phyloP scores from a whole-genome alignment of 2,113 vertebrate genomes.

The Cyprinodon tularosa region DNA sequence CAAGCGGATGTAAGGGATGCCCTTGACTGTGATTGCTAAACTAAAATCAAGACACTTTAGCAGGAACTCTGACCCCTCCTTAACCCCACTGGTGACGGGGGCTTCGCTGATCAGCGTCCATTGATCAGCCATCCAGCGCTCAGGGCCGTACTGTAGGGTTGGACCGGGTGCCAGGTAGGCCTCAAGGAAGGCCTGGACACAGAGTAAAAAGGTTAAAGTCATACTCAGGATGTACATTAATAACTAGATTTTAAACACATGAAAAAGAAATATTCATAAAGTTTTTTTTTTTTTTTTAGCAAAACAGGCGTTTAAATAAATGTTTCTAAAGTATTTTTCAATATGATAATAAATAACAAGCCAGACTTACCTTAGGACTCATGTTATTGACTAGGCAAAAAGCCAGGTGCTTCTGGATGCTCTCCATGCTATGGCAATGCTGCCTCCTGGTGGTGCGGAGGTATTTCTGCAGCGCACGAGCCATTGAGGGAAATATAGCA shows the following conservation, averaged over 20 bases:
- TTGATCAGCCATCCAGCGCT: constrained; percentile 93
- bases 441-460: constrained; percentile 95
- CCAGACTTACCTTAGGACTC: constrained; percentile 89
- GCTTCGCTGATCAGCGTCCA: constrained; percentile 96
- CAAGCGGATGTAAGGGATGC: constrained; percentile 92
- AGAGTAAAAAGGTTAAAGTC: neutral
- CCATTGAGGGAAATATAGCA: constrained; percentile 96
- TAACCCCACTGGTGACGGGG: constrained; percentile 88
- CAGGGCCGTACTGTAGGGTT: constrained; percentile 93
- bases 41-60: constrained; percentile 93
- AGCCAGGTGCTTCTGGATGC: constrained; percentile 94
- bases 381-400: constrained; percentile 96
- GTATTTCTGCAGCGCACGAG: constrained; percentile 94
- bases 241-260: neutral
- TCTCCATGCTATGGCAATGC: constrained; percentile 98
- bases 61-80: constrained; percentile 88
- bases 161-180: constrained; percentile 89
- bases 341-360: neutral
- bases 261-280: neutral
- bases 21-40: constrained; percentile 88
- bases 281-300: neutral
- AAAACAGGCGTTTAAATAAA: neutral
- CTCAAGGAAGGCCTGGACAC: constrained; percentile 90
- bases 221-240: neutral
- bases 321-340: neutral